Evolutionary conservation across 2,113 vertebrate genomes (phyloP), one percentile per base, ranked within the genome.

Genomic region (Pipa parva): DNA sequence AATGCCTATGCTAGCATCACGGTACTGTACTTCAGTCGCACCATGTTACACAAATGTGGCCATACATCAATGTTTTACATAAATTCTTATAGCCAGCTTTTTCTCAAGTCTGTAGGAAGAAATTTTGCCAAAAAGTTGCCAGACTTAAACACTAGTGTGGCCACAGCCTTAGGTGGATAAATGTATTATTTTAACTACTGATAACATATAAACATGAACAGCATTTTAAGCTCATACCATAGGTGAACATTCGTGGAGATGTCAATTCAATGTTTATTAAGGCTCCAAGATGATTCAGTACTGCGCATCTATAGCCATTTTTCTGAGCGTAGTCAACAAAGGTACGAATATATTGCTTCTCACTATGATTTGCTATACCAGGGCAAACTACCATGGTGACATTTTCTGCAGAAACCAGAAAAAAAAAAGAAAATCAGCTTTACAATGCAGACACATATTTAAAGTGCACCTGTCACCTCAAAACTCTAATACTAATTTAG

Each of bases 321-420:
- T 91, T 97, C 79, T 98, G 97, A 1, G 96, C 91, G 0, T 95
- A 86, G 81, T 97, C 97, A 39, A 99, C 97, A 24, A 99, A 99
- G 11, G 97, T 99, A 48, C 97, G 91, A 80, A 99, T 95, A 69
- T 99, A 99, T 75, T 98, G 96, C 83, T 99, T 99, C 80, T 99
- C 97, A 20, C 97, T 99, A 75, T 99, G 97, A 82, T 99, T 99
- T 36, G 95, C 97, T 17, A 99, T 99, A 25, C 97, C 97, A 0
- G 97, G 97, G 73, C 97, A 99, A 79, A 99, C 99, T 59, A 97
- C 96, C 95, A 99, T 98, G 33, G 95, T 99, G 77, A 99, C 76
- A 57, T 97, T 93, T 71, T 92, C 96, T 99, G 82, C n/a, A 72
- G 9, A 58, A 31, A 48, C 55, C 2, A 48, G 8, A 29, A 2